phyloP scores from a whole-genome alignment of 2,113 vertebrate genomes.

The Sphyrna mokarran region DNA sequence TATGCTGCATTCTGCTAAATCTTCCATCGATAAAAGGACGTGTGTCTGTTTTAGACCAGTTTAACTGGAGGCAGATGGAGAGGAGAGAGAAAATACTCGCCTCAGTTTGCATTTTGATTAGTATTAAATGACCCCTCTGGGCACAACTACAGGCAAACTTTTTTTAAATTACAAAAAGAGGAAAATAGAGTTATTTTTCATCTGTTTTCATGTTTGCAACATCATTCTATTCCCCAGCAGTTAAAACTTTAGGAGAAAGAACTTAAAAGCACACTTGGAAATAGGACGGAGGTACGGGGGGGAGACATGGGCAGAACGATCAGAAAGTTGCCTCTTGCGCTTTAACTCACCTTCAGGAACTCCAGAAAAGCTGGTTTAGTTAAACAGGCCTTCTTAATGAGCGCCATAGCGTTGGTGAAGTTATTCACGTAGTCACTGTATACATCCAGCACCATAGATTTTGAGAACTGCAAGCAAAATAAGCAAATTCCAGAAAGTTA shows the following conservation, averaged over 20 bases:
- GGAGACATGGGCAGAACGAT: not conserved
- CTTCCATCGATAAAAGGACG: not conserved
- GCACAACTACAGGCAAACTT: too few species aligned
- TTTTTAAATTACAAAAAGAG: not conserved
- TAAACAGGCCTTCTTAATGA: constrained; percentile 91
- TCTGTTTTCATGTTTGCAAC: not conserved
- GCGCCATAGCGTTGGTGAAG: constrained; percentile 88
- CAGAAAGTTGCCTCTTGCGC: not conserved
- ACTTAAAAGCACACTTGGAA: not conserved
- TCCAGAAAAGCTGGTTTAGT: constrained; percentile 89
- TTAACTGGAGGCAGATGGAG: not conserved
- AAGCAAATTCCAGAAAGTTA: not conserved
- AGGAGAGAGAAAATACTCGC: not conserved
- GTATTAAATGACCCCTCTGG: not conserved
- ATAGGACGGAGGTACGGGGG: not conserved
- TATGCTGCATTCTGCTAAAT: not conserved
- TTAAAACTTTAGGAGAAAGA: not conserved
- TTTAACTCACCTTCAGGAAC: constrained; percentile 80
- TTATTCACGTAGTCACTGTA: constrained; percentile 97
- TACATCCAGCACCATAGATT: constrained; percentile 92
- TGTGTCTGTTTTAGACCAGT: not conserved
- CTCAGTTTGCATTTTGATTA: not conserved
- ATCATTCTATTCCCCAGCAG: not conserved
- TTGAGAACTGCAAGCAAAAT: constrained; percentile 74
- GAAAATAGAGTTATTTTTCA: not conserved